Evolutionary conservation across 2,113 vertebrate species (phyloP).

Genomic region (Anguilla japonica): DNA sequence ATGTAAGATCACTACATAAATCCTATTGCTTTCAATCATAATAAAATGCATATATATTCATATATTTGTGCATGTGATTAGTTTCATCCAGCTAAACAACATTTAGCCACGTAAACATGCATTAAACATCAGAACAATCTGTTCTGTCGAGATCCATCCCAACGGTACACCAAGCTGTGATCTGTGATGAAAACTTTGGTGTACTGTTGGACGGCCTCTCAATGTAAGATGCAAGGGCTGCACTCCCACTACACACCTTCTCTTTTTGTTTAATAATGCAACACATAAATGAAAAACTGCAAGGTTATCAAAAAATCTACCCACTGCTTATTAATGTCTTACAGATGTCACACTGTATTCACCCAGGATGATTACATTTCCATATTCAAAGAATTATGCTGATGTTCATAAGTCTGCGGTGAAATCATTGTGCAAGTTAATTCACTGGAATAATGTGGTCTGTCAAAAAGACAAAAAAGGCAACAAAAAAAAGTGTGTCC

Average conservation of each 20-base stretch:
- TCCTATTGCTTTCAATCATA: constrained; percentile 48
- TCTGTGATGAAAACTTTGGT: not conserved
- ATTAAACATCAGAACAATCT: not conserved
- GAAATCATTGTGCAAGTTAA: not conserved
- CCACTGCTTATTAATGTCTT: not conserved
- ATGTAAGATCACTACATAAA: constrained; percentile 15
- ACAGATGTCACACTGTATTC: not conserved
- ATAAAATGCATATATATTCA: constrained; percentile 26
- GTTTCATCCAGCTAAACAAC: constrained; percentile 16
- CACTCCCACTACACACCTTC: not conserved
- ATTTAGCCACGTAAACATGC: constrained; percentile 34
- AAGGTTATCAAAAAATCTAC: not conserved
- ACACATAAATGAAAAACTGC: not conserved
- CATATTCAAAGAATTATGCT: not conserved
- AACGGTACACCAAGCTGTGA: not conserved
- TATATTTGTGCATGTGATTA: constrained; percentile 26
- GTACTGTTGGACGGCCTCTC: not conserved
- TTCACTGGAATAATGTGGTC: constrained; percentile 5
- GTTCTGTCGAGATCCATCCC: not conserved
- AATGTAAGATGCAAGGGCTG: not conserved
- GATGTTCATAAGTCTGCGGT: not conserved
- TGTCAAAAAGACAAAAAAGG: constrained; percentile 11
- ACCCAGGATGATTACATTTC: not conserved
- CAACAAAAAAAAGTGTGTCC: not conserved
- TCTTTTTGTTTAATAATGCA: not conserved